Evolutionary conservation across 2,113 vertebrate genomes (phyloP).

Genomic region (Eurystomus gularis): DNA sequence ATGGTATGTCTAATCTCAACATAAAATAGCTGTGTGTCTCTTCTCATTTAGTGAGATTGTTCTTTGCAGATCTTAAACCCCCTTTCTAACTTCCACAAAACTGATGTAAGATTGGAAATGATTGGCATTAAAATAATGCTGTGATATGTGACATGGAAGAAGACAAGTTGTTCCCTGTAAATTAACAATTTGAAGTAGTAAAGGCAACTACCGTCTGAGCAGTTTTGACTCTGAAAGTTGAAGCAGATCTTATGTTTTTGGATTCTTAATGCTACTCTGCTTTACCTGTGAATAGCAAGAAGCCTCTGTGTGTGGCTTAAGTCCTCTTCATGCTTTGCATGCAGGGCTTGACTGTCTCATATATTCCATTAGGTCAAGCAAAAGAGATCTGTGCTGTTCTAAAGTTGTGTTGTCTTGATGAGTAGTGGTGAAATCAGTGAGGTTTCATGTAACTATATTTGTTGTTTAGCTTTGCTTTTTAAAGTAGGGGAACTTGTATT

Average conservation of each 20-base stretch:
- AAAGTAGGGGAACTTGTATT: background rate
- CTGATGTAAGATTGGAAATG: background rate
- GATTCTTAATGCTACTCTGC: background rate
- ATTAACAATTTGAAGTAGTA: background rate
- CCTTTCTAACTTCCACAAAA: background rate
- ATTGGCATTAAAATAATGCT: background rate
- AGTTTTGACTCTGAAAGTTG: background rate
- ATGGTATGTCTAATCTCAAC: background rate
- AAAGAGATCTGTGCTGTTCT: background rate
- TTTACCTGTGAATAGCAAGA: background rate
- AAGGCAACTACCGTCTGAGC: background rate
- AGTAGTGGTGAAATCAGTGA: background rate
- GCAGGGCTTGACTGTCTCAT: background rate
- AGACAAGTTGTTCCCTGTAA: background rate
- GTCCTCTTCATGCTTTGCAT: background rate
- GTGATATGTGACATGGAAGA: background rate
- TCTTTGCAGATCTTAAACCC: background rate
- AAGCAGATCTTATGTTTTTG: background rate
- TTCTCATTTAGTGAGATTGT: background rate
- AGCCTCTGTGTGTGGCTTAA: background rate
- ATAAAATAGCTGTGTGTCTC: background rate
- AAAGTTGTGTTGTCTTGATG: background rate
- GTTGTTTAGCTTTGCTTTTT: background rate
- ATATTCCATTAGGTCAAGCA: background rate
- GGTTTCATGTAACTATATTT: background rate